Evolutionary conservation across 1,140 invertebrate genomes (phyloP).

Genomic region (Cydia pomonella): DNA sequence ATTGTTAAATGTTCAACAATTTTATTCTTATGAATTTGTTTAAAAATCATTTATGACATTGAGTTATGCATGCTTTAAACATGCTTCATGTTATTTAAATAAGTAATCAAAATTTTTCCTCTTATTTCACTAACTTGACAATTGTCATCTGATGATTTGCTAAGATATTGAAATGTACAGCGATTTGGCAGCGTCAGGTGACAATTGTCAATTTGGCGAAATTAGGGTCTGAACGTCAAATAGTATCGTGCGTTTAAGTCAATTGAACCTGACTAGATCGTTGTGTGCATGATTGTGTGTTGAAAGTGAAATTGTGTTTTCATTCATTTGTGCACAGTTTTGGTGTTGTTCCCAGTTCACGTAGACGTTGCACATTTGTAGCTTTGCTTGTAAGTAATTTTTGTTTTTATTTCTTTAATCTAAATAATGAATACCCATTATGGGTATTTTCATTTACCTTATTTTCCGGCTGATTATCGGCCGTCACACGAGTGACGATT

Average conservation of each 20-base stretch:
- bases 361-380: constrained; percentile 29
- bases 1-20: neutral
- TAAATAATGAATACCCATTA: neutral
- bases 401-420: constrained; percentile 39
- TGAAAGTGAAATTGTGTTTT: constrained; percentile 35
- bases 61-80: too few relatives aligned
- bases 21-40: too few relatives aligned
- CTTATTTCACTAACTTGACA: neutral
- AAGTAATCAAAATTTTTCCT: neutral
- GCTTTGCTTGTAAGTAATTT: constrained; percentile 64
- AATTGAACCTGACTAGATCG: neutral
- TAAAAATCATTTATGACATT: too few relatives aligned
- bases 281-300: constrained; percentile 36
- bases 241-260: neutral
- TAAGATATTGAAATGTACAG: neutral
- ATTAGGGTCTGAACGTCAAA: neutral
- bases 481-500: too few relatives aligned
- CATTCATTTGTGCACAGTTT: constrained; percentile 36
- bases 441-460: too few relatives aligned
- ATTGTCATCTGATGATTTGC: neutral
- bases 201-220: neutral
- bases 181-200: neutral
- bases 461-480: too few relatives aligned
- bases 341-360: constrained; percentile 24
- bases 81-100: too few relatives aligned